Base-by-base conservation (phyloP, 2,888 invertebrate genomes). In the Cataglyphis livida region DNA sequence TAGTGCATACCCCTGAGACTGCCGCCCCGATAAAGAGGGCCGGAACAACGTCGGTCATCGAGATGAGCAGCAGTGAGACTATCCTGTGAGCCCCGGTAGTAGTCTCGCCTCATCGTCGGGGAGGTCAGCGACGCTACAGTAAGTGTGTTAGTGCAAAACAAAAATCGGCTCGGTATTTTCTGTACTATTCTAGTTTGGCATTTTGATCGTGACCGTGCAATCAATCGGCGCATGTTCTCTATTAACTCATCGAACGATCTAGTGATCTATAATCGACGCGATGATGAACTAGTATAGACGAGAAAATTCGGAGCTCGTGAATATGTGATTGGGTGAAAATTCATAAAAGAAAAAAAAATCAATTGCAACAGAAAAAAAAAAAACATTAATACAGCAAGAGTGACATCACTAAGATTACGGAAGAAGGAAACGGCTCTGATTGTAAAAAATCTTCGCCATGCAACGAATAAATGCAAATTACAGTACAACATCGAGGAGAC, bases 21-120 rank as follows among this genome's bases (percentile, higher is more conserved):
- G 93, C 94, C 96, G 97, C 97, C 97, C 96, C 97, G 96, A 94
- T 97, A 96, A 94, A 97, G 96, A 91, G 95, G 94, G 91, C 95
- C 95, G 93, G 95, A 95, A 93, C 95, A 95, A 93, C 95, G 95
- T 90, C 96, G 96, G 92, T 96, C 96, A 82, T 94, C 94, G 87
- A 93, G 93, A 88, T 94, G 94, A 87, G 96, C 96, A 93, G 96
- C 96, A 92, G 97, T 97, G 93, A 98, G 96, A 95, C 97, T 98
- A 96, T 98, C 98, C 96, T 98, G 98, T 90, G 98, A 98, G 95
- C 98, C 98, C 95, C 98, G 96, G 96, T 98, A 98, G 96, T 98
- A 98, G 96, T 98, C 98, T 95, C 98, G 96, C 95, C 97, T 96
- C 97, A 98, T 97, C 91, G 96, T 96, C 91, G 96, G 96, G 90